Base-by-base conservation (phyloP, 2,888 invertebrate species). In the Aricia artaxerxes region DNA sequence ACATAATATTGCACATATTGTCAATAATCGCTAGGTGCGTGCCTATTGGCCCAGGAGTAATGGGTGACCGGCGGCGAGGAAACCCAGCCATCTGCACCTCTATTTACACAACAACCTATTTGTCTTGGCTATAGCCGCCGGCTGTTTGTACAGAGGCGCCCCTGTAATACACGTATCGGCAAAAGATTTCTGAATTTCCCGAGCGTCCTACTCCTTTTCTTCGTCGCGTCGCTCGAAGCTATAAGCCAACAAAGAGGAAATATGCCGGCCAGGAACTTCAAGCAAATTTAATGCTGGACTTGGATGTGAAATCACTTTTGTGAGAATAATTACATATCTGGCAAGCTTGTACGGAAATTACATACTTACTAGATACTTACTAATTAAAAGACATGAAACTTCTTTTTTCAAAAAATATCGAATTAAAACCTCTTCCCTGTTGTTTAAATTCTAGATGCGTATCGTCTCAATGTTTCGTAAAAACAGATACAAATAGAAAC, bases 101-200 rank as follows among this genome's bases (percentile, higher is more conserved):
- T 78, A 78, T 78, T 78, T 78, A 78, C 69, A 69, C 78, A 44
- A 78, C 44, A 69, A 35, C 49, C 61, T 78, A 78, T 78, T 78
- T 69, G 78, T 61, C 64, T 78, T 78, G 31, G 64, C 31, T 44
- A 78, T 61, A 31, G 31, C 64, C 64, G 31, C 11, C 24, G 31
- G 64, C 31, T 64, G 64, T 64, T 64, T 64, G 64, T 31, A 64
- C 64, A 31, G 24, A 64, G 64, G 64, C 64, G 64, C 31, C 31
- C 64, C 9, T 64, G 64, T 64, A 64, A 31, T 64, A 64, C 64
- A 24, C 61, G 61, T 61, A 64, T 64, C 64, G 64, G 24, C 64
- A 64, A 64, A 64, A 64, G 64, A 64, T 64, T 64, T 64, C 64
- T 64, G 64, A 64, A 31, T 64, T 61, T 64, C 64, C 31, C 64